Evolutionary conservation across 2,888 invertebrate genomes (phyloP), one percentile per base, ranked within the genome.

Genomic region (Diplolepis rosae): DNA sequence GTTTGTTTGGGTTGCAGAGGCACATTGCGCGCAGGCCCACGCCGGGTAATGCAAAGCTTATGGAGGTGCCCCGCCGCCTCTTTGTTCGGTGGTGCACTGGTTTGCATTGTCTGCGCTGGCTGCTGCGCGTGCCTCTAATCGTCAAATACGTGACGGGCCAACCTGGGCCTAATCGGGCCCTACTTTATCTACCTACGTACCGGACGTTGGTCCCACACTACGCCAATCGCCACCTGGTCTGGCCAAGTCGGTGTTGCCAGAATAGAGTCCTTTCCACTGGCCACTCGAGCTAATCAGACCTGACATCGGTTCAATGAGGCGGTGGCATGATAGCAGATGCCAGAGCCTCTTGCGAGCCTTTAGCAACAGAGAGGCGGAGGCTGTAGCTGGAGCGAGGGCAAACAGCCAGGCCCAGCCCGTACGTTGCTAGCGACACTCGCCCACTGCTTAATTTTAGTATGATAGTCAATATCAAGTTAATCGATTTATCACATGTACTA

Each of bases 71-170:
- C 84, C 84, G 86, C 86, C 86, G 87, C 85, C 86, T 81, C 79
- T 83, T 84, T 82, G 79, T 86, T 86, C 83, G 87, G 87, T 85
- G 88, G 84, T 84, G 84, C 85, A 85, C 85, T 85, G 84, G 85
- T 87, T 88, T 89, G 88, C 88, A 88, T 88, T 89, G 88, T 89
- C 88, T 88, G 88, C 88, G 88, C 87, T 88, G 88, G 87, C 88
- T 86, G 87, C 88, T 87, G 88, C 88, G 88, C 88, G 87, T 87
- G 87, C 87, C 87, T 87, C 87, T 86, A 84, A 66, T 83, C 87
- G 86, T 87, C 85, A 85, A 86, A 85, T 83, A 79, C 82, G 82
- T 82, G 85, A 83, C 79, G 83, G 83, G 82, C 81, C 81, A 79
- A 82, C 78, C 78, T 72, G 81, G 83, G 80, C 83, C 83, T 80